Evolutionary conservation across 2,888 invertebrate species (phyloP).

Genomic region (Antheraea assamensis): DNA sequence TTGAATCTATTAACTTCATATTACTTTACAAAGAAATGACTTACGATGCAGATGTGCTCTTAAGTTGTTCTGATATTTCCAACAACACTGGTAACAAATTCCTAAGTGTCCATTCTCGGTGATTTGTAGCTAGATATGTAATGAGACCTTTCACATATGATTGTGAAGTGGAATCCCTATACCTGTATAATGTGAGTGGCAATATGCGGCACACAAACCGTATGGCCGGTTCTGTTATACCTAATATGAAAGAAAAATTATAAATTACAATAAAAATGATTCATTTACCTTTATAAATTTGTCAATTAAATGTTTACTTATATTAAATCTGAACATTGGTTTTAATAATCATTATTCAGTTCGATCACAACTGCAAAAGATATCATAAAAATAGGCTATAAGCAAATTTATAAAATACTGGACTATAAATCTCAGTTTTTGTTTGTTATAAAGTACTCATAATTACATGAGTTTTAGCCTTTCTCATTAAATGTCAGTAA

Average conservation of each 20-base stretch:
- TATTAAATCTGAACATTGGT: not conserved
- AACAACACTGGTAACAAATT: conserved; percentile 84
- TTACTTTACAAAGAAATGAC: conserved; percentile 54
- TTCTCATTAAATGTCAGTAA: not conserved
- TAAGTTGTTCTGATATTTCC: conserved; percentile 85
- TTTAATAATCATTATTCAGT: not conserved
- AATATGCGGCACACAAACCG: conserved; percentile 90
- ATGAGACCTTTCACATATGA: conserved; percentile 87
- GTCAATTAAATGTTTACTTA: not conserved
- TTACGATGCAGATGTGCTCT: conserved; percentile 86
- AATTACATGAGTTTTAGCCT: not conserved
- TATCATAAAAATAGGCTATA: not conserved
- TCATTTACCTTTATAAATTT: not conserved
- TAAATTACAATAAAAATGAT: not conserved
- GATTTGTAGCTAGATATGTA: conserved; percentile 83
- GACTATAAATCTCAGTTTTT: not conserved
- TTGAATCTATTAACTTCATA: not conserved
- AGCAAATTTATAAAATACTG: not conserved
- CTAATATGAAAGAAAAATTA: conserved; percentile 64
- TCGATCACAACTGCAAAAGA: not conserved
- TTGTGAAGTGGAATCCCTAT: conserved; percentile 90
- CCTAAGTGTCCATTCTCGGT: conserved; percentile 87
- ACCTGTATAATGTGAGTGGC: conserved; percentile 89
- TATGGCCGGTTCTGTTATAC: conserved; percentile 89
- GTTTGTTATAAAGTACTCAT: not conserved